Evolutionary conservation across 2,113 vertebrate species (phyloP).

Genomic region (Semicossyphus pulcher): DNA sequence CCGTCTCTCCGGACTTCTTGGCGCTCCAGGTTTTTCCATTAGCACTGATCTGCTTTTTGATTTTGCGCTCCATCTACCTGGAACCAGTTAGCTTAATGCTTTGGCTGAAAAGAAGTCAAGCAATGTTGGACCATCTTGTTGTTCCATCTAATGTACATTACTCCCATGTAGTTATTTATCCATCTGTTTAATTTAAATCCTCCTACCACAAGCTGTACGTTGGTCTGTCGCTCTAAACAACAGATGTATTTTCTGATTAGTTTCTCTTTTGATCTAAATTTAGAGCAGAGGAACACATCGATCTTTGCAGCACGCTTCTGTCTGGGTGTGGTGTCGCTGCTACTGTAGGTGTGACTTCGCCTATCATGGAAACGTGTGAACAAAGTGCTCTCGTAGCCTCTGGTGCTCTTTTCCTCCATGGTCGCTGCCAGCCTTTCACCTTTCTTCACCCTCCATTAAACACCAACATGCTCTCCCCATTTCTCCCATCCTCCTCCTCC

Average conservation of each 20-base stretch:
- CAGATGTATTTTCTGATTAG: constrained; percentile 25
- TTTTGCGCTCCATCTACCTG: constrained; percentile 51
- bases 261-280: constrained; percentile 3
- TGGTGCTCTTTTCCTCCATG: constrained; percentile 42
- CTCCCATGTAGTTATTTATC: constrained; percentile 23
- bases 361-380: constrained; percentile 46
- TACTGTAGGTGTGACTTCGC: constrained; percentile 55
- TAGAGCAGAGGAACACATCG: neutral
- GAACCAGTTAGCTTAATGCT: constrained; percentile 30
- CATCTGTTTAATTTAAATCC: constrained; percentile 14
- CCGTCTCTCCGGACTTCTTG: constrained; percentile 22
- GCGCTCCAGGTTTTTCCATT: constrained; percentile 40
- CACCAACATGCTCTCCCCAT: constrained; percentile 54
- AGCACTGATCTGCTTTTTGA: constrained; percentile 41
- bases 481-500: constrained; percentile 35
- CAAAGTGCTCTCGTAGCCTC: constrained; percentile 62
- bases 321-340: constrained; percentile 12
- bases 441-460: constrained; percentile 75
- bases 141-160: constrained; percentile 4
- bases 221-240: constrained; percentile 4
- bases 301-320: constrained; percentile 20
- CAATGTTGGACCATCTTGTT: neutral
- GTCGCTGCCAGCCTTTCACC: constrained; percentile 52
- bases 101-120: constrained; percentile 29
- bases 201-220: neutral